Percentiles rank a stretch among this genome's conserved stretches.
phyloP scores from a whole-genome alignment of 1,140 invertebrate genomes.

The Acromyrmex charruanus region DNA sequence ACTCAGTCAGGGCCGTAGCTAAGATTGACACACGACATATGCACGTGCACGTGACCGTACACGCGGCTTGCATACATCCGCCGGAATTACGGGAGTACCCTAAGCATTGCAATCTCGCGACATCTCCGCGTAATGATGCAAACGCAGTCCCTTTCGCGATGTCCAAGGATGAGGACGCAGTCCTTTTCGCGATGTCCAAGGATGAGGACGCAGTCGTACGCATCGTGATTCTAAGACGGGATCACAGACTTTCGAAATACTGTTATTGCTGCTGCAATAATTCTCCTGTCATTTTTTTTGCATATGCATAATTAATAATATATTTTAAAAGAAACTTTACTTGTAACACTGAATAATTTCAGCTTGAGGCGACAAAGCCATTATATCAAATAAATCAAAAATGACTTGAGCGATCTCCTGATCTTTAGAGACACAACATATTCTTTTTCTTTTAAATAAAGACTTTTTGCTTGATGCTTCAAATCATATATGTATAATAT shows the following conservation, averaged over 20 bases:
- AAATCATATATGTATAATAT: not conserved
- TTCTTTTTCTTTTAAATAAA: not conserved
- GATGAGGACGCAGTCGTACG: not conserved
- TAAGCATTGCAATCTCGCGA: not conserved
- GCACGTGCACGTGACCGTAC: not conserved
- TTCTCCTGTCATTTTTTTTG: not conserved
- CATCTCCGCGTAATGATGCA: not conserved
- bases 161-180: no score
- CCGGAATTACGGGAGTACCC: slow-evolving; percentile 2
- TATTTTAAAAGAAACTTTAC: not conserved
- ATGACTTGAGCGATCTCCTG: no score
- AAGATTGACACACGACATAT: not conserved
- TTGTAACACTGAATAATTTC: not conserved
- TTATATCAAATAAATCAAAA: not conserved
- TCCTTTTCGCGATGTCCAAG: not conserved
- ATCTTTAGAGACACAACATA: not conserved
- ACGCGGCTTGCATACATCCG: not conserved
- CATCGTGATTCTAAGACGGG: not conserved
- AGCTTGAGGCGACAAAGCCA: not conserved
- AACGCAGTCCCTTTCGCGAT: not conserved
- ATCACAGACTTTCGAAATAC: slow-evolving; percentile 38
- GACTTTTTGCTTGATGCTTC: not conserved
- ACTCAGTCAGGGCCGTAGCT: slow-evolving; percentile 83
- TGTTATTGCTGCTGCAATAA: not conserved
- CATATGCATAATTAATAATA: not conserved